Conservation (phyloP, 2,888 invertebrate genomes). For the Eupithecia tripunctaria region DNA sequence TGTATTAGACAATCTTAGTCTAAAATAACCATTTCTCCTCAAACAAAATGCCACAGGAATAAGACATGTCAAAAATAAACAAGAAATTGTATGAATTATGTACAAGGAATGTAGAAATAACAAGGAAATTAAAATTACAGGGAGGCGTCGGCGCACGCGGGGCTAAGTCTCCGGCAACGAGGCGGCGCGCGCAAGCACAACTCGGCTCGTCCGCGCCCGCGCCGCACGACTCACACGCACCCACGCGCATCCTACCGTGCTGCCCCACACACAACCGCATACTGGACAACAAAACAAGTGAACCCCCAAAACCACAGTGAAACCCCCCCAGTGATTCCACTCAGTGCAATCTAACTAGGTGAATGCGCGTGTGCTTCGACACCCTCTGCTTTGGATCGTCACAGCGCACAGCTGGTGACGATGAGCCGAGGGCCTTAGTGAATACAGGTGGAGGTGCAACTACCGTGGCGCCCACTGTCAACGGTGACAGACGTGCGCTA, state of each 20-base stretch:
- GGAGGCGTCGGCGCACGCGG: conserved; percentile 76
- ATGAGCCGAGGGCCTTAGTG: conserved; percentile 86
- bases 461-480: conserved; percentile 81
- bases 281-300: conserved; percentile 57
- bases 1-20: neutral
- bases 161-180: conserved; percentile 69
- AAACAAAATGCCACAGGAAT: neutral
- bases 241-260: conserved; percentile 65
- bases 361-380: conserved; percentile 96
- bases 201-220: conserved; percentile 73
- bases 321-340: conserved; percentile 76
- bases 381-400: conserved; percentile 95
- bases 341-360: conserved; percentile 86
- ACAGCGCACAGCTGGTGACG: conserved; percentile 92
- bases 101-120: conserved; percentile 25
- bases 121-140: conserved; percentile 61
- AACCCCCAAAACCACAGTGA: conserved; percentile 64
- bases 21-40: neutral
- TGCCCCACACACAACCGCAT: conserved; percentile 61
- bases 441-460: conserved; percentile 78
- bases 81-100: neutral
- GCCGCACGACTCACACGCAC: conserved; percentile 76
- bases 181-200: conserved; percentile 70
- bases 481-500: conserved; percentile 80
- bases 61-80: neutral